phyloP scores from a whole-genome alignment of 2,797 vertebrate species.

The Mionectes olivaceus region DNA sequence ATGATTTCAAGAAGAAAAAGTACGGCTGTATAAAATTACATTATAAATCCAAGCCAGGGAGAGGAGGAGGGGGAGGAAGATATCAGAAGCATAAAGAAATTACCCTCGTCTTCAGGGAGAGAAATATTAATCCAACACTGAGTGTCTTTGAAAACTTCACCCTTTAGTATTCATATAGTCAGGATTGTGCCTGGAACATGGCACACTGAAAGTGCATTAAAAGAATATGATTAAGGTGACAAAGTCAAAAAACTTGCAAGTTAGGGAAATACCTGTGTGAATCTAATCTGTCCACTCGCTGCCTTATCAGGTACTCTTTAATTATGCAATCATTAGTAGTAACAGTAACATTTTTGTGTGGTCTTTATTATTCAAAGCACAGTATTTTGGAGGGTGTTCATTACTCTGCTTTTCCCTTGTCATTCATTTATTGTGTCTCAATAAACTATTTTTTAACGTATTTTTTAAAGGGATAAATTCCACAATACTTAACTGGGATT shows the following conservation, averaged over 20 bases:
- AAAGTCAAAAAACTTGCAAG: background rate
- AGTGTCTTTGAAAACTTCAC: constrained; percentile 53
- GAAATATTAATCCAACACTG: constrained; percentile 56
- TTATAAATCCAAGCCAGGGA: constrained; percentile 33
- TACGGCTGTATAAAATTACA: constrained; percentile 44
- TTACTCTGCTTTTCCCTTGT: background rate
- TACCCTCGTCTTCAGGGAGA: constrained; percentile 33
- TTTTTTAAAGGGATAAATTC: background rate
- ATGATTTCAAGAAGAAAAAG: constrained; percentile 46
- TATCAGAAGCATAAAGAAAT: constrained; percentile 57
- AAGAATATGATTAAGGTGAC: background rate
- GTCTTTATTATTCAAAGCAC: background rate
- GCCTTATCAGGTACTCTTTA: background rate
- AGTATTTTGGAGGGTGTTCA: background rate
- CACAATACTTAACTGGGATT: background rate
- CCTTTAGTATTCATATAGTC: background rate
- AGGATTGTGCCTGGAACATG: background rate
- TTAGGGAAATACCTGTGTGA: background rate
- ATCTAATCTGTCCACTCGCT: background rate
- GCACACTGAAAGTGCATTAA: background rate
- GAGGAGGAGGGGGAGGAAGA: constrained; percentile 20
- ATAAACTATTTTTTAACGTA: background rate
- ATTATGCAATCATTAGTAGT: background rate
- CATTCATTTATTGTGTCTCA: background rate
- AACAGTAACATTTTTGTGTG: background rate